Conservation (phyloP, 2,113 vertebrate genomes). For the Picathartes gymnocephalus region DNA sequence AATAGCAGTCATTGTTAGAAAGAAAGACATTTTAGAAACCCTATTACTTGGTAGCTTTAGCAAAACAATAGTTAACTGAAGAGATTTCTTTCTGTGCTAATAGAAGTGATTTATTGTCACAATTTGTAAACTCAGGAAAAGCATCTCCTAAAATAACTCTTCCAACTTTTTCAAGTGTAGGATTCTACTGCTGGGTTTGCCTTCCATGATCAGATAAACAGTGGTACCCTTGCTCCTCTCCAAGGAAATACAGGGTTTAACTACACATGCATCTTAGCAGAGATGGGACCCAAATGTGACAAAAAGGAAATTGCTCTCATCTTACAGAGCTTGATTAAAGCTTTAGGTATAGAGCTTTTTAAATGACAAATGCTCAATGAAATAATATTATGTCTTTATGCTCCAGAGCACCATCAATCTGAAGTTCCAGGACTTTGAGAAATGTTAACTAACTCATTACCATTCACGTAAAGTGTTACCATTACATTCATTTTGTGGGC, state of each 20-base stretch:
- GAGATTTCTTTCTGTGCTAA: background rate
- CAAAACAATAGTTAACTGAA: background rate
- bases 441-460: slow-evolving; percentile 54
- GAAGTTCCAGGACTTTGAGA: slow-evolving; percentile 30
- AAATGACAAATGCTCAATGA: slow-evolving; percentile 52
- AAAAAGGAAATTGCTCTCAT: slow-evolving; percentile 23
- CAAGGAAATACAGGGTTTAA: background rate
- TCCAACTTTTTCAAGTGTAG: background rate
- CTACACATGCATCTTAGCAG: background rate
- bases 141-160: background rate
- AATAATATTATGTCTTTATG: slow-evolving; percentile 63
- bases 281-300: background rate
- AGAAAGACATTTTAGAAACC: background rate
- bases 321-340: slow-evolving; percentile 33
- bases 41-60: background rate
- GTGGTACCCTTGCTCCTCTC: background rate
- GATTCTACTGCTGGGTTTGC: background rate
- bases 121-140: background rate
- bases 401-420: slow-evolving; percentile 43
- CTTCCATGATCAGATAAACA: background rate
- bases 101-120: background rate
- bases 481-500: background rate
- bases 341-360: slow-evolving; percentile 46
- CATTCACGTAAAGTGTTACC: background rate
- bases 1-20: background rate